Evolutionary conservation across 2,113 vertebrate species (phyloP).

Genomic region (Sinocyclocheilus grahami): DNA sequence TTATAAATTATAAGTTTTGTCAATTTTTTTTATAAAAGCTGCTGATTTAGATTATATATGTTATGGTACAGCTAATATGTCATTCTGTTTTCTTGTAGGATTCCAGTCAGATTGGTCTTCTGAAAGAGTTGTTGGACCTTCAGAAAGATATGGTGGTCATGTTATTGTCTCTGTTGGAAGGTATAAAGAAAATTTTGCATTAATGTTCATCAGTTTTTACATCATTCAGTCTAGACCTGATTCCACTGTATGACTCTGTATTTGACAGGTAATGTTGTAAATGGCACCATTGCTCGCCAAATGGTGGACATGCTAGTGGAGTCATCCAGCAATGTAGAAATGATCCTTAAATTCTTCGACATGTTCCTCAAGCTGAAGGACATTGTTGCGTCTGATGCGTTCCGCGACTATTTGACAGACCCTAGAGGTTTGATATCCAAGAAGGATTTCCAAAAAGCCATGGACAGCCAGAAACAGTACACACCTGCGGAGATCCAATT

Average conservation of each 20-base stretch:
- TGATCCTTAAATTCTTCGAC: conserved; percentile 98
- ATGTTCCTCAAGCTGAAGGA: conserved; percentile 98
- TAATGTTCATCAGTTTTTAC: neutral
- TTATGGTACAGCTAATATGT: neutral
- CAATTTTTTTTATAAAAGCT: neutral
- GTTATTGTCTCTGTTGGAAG: conserved; percentile 91
- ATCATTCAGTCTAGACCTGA: neutral
- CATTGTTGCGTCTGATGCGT: conserved; percentile 92
- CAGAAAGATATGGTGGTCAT: conserved; percentile 99
- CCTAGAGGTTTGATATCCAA: conserved; percentile 94
- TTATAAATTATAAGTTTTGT: neutral
- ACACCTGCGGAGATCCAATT: conserved; percentile 90
- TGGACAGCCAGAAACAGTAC: conserved; percentile 98
- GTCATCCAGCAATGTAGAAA: conserved; percentile 96
- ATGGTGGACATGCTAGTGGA: conserved; percentile 99
- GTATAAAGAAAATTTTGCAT: conserved; percentile 48
- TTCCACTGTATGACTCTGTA: neutral
- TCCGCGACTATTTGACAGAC: conserved; percentile 89
- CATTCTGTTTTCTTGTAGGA: conserved; percentile 74
- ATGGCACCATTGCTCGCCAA: conserved; percentile 94
- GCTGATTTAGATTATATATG: neutral
- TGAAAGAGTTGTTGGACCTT: conserved; percentile 93
- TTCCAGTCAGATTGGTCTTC: conserved; percentile 90
- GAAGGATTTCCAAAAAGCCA: conserved; percentile 97
- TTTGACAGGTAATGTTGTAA: conserved; percentile 90